Percentiles rank a stretch among this genome's conserved stretches.
These are phyloP conservation scores for Embiotoca jacksoni DNA, from an alignment of 2,113 vertebrate species.

Conservation along the genomic window DNA sequence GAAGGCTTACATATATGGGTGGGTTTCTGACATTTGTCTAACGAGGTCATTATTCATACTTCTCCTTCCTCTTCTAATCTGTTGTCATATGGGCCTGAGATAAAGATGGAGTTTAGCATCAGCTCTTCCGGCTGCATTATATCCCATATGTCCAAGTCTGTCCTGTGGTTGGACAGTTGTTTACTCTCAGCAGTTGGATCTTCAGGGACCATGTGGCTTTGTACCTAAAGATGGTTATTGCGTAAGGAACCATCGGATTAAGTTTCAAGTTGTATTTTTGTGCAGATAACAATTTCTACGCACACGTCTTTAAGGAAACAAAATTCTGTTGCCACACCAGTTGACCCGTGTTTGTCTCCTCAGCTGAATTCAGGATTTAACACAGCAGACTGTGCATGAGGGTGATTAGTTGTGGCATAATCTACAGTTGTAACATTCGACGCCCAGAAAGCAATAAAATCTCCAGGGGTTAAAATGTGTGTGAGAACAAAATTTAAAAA, in stretches of 20 bases:
- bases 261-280: slow-evolving; percentile 13
- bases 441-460: slow-evolving; percentile 22
- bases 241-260: slow-evolving; percentile 43
- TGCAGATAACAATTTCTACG: neutral
- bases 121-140: slow-evolving; percentile 28
- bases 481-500: neutral
- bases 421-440: slow-evolving; percentile 22
- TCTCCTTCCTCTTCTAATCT: slow-evolving; percentile 54
- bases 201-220: slow-evolving; percentile 24
- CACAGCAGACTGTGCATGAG: neutral
- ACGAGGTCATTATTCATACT: slow-evolving; percentile 6
- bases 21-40: slow-evolving; percentile 11
- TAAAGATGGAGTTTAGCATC: slow-evolving; percentile 47
- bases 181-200: slow-evolving; percentile 22
- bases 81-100: slow-evolving; percentile 29
- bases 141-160: slow-evolving; percentile 57
- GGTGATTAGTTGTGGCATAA: slow-evolving; percentile 43
- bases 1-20: neutral
- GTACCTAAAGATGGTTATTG: slow-evolving; percentile 51
- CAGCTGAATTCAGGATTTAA: slow-evolving; percentile 25
- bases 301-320: too few relatives aligned
- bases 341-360: neutral
- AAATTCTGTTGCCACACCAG: neutral
- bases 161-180: slow-evolving; percentile 38
- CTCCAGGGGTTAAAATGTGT: slow-evolving; percentile 4